Base-by-base conservation (phyloP, 2,797 vertebrate genomes). In the Semaprochilodus insignis region DNA sequence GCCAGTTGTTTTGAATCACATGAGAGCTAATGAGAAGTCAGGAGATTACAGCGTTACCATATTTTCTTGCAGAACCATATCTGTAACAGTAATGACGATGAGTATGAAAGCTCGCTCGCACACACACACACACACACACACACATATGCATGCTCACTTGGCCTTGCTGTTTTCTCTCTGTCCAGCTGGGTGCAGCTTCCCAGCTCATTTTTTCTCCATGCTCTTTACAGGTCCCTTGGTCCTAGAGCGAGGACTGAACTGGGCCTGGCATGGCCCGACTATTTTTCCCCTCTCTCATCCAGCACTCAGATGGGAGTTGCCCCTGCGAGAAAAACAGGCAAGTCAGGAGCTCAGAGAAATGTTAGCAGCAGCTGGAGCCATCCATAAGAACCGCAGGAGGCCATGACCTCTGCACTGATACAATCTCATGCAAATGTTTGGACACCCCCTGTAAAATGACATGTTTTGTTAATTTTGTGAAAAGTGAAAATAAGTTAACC, bases 151-250 rank as follows among this genome's bases (percentile, higher is more conserved):
- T 82, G 86, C 82, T 74, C 79, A 83, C 44, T 57, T 74, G 57
- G 70, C 70, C 59, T 60, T 81, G 66, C 27, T 8, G 75, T 67
- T 52, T 81, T 62, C n/a, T 82, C 54, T 79, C 71, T 78, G 70
- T 76, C 83, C 77, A 91, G 89, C 86, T 87, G 86, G 80, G 81
- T 80, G 80, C 80, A 83, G 78, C 81, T 87, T 80, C 74, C 86
- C 65, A 72, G 82, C 76, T 87, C 57, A 69, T 85, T 89, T 87
- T 87, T 86, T 85, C 84, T 91, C 57, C 25, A 74, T 86, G 81
- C 81, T 90, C 81, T 85, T 78, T 81, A 86, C 80, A 75, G 83
- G 82, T 82, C 84, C 74, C 75, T 71, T 83, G 81, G 75, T 81
- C 73, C 71, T 78, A 72, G 62, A 87, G 83, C 75, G 82, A 81